Evolutionary conservation across 1,140 invertebrate species (phyloP).

Genomic region (Drosophila pandora): DNA sequence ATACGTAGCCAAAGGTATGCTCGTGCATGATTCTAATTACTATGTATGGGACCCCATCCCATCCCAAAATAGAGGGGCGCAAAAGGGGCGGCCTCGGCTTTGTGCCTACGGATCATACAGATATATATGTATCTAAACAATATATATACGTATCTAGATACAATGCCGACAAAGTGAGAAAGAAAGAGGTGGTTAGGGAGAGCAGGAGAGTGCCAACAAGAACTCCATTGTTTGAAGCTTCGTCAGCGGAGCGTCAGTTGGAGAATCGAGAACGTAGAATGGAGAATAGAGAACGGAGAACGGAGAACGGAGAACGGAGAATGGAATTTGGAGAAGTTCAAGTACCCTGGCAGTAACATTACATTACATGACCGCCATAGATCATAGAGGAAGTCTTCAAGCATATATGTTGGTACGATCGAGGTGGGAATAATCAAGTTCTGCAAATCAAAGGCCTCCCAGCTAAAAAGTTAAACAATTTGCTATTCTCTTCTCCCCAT

Average conservation of each 20-base stretch:
- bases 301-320: conserved; percentile 6
- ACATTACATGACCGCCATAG: conserved; percentile 44
- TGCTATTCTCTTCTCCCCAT: background rate
- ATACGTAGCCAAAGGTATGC: conserved; percentile 29
- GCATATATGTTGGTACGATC: conserved; percentile 1
- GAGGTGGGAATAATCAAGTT: conserved; percentile 2
- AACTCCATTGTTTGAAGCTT: conserved; percentile 39
- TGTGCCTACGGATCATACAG: conserved; percentile 32
- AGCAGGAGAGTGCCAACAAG: conserved; percentile 18
- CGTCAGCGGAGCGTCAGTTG: conserved; percentile 23
- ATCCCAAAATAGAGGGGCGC: background rate
- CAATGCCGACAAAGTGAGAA: conserved; percentile 33
- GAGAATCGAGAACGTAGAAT: conserved; percentile 6
- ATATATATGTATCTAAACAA: background rate
- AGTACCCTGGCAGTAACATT: conserved; percentile 40
- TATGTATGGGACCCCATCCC: conserved; percentile 50
- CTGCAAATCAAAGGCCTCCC: conserved; percentile 2
- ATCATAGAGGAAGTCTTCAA: conserved; percentile 41
- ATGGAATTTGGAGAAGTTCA: conserved; percentile 59
- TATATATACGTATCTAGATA: conserved; percentile 28
- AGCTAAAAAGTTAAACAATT: background rate
- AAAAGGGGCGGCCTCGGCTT: conserved; percentile 20
- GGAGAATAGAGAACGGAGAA: conserved; percentile 3
- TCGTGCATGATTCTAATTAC: conserved; percentile 79
- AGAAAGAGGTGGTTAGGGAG: background rate